Percentiles rank a stretch among this genome's conserved stretches.
These are phyloP conservation scores for Cerceris rybyensis DNA, from an alignment of 2,888 invertebrate species.

Conservation along the genomic window DNA sequence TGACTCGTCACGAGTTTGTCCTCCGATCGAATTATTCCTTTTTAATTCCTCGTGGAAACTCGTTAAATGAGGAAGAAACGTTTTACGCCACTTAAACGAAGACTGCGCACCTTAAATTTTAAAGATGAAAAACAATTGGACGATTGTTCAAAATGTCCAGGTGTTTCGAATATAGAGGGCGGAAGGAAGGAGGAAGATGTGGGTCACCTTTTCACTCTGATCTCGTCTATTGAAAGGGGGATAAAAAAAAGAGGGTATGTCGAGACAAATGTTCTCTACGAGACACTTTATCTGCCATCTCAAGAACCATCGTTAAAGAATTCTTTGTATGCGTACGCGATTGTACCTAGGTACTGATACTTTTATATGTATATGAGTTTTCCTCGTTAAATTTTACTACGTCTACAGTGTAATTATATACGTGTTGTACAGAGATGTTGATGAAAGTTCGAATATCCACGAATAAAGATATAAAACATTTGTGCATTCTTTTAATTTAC, in stretches of 20 bases:
- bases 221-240: background rate
- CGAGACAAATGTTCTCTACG: background rate
- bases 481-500: too few relatives aligned
- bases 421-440: constrained; percentile 45
- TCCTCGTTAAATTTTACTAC: constrained; percentile 31
- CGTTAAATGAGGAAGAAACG: background rate
- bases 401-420: constrained; percentile 21
- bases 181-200: background rate
- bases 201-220: background rate
- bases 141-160: too few relatives aligned
- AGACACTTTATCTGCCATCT: constrained; percentile 9
- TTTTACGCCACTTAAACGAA: constrained; percentile 10
- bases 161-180: background rate
- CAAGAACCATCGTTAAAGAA: constrained; percentile 6
- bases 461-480: constrained; percentile 38
- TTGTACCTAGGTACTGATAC: constrained; percentile 37
- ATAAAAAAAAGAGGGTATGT: background rate
- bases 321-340: constrained; percentile 17
- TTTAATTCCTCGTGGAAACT: background rate
- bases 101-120: background rate
- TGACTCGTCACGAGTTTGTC: background rate
- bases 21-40: background rate
- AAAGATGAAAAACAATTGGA: background rate
- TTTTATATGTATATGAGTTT: constrained; percentile 30
- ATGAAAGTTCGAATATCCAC: constrained; percentile 31